Evolutionary conservation across 2,888 invertebrate genomes (phyloP), one percentile per base, ranked within the genome.

Genomic region (Keiferia lycopersicella): DNA sequence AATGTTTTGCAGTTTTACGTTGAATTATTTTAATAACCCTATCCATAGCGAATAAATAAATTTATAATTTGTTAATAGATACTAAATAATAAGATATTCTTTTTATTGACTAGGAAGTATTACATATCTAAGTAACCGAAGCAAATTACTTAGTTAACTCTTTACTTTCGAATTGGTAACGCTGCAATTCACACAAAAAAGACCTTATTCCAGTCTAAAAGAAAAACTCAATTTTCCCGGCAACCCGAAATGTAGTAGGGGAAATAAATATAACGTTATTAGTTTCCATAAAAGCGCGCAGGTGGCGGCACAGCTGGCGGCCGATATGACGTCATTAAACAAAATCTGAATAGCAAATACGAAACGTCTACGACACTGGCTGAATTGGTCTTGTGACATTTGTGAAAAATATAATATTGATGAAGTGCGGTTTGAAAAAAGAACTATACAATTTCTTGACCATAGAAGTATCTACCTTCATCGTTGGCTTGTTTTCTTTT

Each of bases 191-290:
- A n/a, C n/a, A n/a, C n/a, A n/a, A n/a, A n/a, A n/a, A n/a, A n/a
- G n/a, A n/a, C n/a, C n/a, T 26, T 26, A n/a, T 16, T 16, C 16
- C n/a, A 45, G 16, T 6, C 45, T 45, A 16, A 26, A 59, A 58
- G 34, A 20, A 22, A 59, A 59, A 41, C 26, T 56, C 59, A 59
- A 59, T 59, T 59, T 59, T 20, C 41, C 59, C 56, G n/a, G 34
- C 56, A 16, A 34, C n/a, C 56, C 56, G 30, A 56, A 56, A 34
- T 56, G 26, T 56, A 56, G 34, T 56, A 61, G 68, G 68, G 57
- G 63, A 53, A 71, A 77, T 77, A 77, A 73, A 77, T 75, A 76
- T 75, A 76, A 71, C 64, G 71, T 71, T 77, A 76, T 77, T 78
- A 77, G 76, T 77, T 76, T 74, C 71, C 71, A 73, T 75, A 75